Conservation (phyloP, 23 tunicate genomes). For the Aplidium turbinatum region DNA sequence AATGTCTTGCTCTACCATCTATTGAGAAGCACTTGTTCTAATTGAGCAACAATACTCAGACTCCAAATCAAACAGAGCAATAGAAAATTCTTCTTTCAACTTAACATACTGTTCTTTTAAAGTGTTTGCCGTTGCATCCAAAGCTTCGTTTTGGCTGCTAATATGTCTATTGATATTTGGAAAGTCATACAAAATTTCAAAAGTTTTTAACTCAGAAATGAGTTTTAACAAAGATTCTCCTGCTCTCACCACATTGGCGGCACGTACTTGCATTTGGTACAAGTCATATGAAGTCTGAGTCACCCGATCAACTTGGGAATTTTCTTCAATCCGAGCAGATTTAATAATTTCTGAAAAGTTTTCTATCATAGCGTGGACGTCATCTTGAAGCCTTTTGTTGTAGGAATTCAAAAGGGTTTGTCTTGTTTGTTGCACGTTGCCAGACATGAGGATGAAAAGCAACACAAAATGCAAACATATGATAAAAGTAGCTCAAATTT, state of each 20-base stretch:
- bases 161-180: slow-evolving; percentile 80
- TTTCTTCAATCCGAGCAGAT: slow-evolving; percentile 72
- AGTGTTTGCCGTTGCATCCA: slow-evolving; percentile 9
- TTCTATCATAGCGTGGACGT: slow-evolving; percentile 60
- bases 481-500: too few relatives aligned
- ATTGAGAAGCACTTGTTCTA: not conserved
- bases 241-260: slow-evolving; percentile 88
- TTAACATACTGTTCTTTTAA: slow-evolving; percentile 37
- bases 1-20: not conserved
- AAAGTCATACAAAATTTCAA: slow-evolving; percentile 84
- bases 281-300: slow-evolving; percentile 66
- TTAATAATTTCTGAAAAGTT: slow-evolving; percentile 68
- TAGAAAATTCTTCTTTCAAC: slow-evolving; percentile 62
- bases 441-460: too few relatives aligned
- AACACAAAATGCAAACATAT: too few relatives aligned
- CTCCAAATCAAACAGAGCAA: slow-evolving; percentile 63
- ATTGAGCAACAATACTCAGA: slow-evolving; percentile 49
- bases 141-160: slow-evolving; percentile 50
- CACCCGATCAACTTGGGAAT: slow-evolving; percentile 49
- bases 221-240: slow-evolving; percentile 82
- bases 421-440: too few relatives aligned
- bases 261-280: slow-evolving; percentile 84
- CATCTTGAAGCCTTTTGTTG: slow-evolving; percentile 68
- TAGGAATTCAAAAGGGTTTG: slow-evolving; percentile 64
- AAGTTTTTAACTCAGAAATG: slow-evolving; percentile 78